A percentile compares a stretch with the other conserved stretches of the same genome.
Conservation (phyloP, 2,797 vertebrate species). For the Molothrus ater region DNA sequence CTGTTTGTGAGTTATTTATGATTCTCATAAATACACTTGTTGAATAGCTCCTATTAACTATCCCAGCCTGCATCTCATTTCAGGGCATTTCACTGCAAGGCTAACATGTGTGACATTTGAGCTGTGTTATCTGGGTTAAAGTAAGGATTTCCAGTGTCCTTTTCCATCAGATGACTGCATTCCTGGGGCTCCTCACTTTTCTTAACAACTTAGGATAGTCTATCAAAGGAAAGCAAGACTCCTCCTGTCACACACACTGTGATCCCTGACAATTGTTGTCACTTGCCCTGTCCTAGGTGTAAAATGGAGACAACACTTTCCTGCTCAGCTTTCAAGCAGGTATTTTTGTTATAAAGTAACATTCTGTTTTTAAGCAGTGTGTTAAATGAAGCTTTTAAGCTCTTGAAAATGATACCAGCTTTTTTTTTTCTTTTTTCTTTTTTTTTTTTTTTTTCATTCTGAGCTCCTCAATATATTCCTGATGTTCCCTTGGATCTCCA, state of each 20-base stretch:
- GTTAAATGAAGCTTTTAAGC: not conserved
- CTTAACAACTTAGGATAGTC: not conserved
- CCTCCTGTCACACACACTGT: not conserved
- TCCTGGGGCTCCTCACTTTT: not conserved
- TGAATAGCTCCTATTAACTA: not conserved
- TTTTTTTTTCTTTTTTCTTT: rapidly evolving
- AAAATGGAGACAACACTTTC: not conserved
- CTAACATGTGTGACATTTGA: not conserved
- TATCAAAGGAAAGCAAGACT: not conserved
- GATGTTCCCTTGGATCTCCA: not conserved
- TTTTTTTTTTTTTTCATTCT: not conserved
- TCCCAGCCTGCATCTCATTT: not conserved
- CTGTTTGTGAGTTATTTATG: conserved; percentile 42
- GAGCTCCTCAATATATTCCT: not conserved
- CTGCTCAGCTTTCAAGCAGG: not conserved
- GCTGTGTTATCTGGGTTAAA: conserved; percentile 3
- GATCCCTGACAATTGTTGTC: not conserved
- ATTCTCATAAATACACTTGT: conserved; percentile 16
- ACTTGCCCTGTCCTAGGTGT: not conserved
- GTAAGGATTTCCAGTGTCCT: not conserved
- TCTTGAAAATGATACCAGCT: not conserved
- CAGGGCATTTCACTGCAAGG: not conserved
- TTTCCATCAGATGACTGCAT: not conserved
- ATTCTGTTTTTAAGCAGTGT: not conserved
- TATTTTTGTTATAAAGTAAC: not conserved